Evolutionary conservation across 2,113 vertebrate genomes (phyloP).

Genomic region (Hippocampus abdominalis): DNA sequence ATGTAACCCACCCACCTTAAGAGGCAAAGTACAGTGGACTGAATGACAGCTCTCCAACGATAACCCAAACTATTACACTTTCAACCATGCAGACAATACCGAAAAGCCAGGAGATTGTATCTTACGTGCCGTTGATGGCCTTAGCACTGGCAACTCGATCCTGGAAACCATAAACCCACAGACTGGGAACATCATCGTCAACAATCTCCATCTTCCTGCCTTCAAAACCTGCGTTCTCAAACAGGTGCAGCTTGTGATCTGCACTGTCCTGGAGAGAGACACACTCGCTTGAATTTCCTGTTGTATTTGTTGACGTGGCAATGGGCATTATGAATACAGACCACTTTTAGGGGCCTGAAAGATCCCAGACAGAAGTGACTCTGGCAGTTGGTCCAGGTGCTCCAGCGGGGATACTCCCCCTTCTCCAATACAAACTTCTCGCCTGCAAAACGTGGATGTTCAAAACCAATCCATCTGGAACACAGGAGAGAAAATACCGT

Average conservation of each 20-base stretch:
- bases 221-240: constrained; percentile 78
- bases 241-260: constrained; percentile 88
- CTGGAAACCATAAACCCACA: constrained; percentile 91
- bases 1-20: constrained; percentile 90
- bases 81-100: background rate
- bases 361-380: constrained; percentile 82
- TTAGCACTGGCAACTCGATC: constrained; percentile 86
- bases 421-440: constrained; percentile 92
- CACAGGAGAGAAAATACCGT: background rate
- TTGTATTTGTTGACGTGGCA: constrained; percentile 17
- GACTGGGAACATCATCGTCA: constrained; percentile 86
- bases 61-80: background rate
- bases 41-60: background rate
- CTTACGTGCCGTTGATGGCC: constrained; percentile 89
- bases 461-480: constrained; percentile 84
- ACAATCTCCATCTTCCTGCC: constrained; percentile 92
- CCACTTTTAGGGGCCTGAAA: constrained; percentile 81
- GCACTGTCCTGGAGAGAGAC: constrained; percentile 74
- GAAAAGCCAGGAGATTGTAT: background rate
- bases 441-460: constrained; percentile 76
- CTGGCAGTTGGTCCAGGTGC: constrained; percentile 89
- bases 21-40: background rate
- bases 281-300: background rate
- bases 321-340: constrained; percentile 61
- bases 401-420: constrained; percentile 88